phyloP scores from a whole-genome alignment of 2,113 vertebrate species.

The Chaetodon trifascialis region DNA sequence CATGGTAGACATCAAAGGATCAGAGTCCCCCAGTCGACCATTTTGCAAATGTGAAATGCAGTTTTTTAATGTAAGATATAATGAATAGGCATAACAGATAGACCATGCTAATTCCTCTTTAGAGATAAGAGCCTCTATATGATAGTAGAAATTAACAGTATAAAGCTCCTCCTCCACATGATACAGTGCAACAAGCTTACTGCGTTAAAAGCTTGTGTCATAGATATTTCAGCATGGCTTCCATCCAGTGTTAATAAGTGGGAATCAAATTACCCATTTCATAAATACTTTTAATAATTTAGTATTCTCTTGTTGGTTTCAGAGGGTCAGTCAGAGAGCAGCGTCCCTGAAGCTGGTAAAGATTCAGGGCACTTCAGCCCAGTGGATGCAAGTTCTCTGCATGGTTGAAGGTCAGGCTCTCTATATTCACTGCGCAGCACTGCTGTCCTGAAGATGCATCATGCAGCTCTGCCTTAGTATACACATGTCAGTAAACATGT shows the following conservation, averaged over 20 bases:
- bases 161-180: constrained; percentile 20
- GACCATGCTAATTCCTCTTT: constrained; percentile 24
- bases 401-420: constrained; percentile 18
- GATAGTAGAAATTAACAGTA: constrained; percentile 13
- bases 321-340: not conserved
- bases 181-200: constrained; percentile 28
- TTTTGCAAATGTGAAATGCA: constrained; percentile 5
- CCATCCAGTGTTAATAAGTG: not conserved
- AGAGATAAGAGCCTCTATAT: constrained; percentile 13
- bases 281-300: not conserved
- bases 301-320: not conserved
- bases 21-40: not conserved
- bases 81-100: constrained; percentile 29
- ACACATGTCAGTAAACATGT: constrained; percentile 4
- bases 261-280: not conserved
- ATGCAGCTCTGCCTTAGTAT: not conserved
- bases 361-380: constrained; percentile 9
- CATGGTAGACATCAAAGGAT: constrained; percentile 23
- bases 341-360: not conserved
- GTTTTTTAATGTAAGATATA: constrained; percentile 5
- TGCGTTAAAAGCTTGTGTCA: constrained; percentile 14
- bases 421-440: not conserved
- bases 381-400: constrained; percentile 16
- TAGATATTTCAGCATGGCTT: constrained; percentile 4
- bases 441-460: not conserved